Evolutionary conservation across 2,113 vertebrate genomes (phyloP).

Genomic region (Phasianus colchicus): DNA sequence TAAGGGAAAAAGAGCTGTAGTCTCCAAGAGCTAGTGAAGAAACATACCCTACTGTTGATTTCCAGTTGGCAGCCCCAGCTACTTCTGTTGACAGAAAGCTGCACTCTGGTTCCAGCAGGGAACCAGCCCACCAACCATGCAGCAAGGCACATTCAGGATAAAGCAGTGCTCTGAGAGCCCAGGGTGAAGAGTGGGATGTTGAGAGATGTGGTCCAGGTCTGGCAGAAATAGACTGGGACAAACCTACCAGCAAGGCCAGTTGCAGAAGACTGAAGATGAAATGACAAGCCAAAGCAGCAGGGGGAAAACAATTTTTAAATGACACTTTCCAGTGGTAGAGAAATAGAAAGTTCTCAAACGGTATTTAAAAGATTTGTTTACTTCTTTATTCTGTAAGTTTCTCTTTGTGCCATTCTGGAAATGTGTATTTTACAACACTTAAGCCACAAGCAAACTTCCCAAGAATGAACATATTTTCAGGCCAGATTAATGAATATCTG

Average conservation of each 20-base stretch:
- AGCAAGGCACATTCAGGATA: not conserved
- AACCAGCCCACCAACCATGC: accelerated
- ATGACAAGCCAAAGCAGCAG: not conserved
- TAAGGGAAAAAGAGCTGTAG: not conserved
- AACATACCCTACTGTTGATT: not conserved
- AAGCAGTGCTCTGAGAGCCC: not conserved
- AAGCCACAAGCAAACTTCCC: not conserved
- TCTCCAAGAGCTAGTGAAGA: not conserved
- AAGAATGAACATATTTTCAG: not conserved
- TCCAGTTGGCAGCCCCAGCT: not conserved
- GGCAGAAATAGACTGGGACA: not conserved
- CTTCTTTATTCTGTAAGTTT: not conserved
- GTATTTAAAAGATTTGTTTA: not conserved
- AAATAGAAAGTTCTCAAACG: not conserved
- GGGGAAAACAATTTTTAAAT: not conserved
- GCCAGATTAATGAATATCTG: not conserved
- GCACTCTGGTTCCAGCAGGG: not conserved
- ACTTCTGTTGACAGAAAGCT: accelerated
- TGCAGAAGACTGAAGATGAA: not conserved
- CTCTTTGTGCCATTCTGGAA: not conserved
- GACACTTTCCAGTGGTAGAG: not conserved
- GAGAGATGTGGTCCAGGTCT: not conserved
- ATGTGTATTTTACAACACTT: not conserved
- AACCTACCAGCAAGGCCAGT: not conserved
- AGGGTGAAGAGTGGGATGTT: not conserved